Percentiles rank a stretch among this genome's conserved stretches.
Conservation (phyloP, 2,113 vertebrate species). For the Sorex fumeus region DNA sequence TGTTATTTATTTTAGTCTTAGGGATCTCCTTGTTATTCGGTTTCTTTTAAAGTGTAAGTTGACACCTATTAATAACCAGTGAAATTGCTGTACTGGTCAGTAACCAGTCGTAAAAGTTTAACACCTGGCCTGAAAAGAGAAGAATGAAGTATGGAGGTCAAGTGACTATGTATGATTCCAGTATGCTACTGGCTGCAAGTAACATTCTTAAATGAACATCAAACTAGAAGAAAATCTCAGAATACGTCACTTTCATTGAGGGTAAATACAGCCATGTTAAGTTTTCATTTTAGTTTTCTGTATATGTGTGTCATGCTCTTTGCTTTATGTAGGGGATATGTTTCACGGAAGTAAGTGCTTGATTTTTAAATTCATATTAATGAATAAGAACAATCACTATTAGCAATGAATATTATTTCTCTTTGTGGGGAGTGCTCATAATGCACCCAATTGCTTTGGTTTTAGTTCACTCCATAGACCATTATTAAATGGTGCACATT, state of each 20-base stretch:
- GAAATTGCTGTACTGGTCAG: neutral
- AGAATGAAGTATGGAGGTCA: too few relatives aligned
- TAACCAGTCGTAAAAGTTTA: neutral
- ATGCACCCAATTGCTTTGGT: neutral
- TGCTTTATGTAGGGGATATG: neutral
- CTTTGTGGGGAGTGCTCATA: neutral
- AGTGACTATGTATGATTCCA: neutral
- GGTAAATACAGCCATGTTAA: neutral
- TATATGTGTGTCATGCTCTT: neutral
- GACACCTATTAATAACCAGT: neutral
- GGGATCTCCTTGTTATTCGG: neutral
- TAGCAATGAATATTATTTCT: neutral
- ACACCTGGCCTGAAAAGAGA: neutral
- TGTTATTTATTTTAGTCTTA: neutral
- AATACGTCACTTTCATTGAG: neutral
- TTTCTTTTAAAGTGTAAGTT: neutral
- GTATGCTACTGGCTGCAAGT: neutral
- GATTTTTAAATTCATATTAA: conserved; percentile 5
- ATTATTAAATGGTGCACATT: neutral
- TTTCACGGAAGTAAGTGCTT: neutral
- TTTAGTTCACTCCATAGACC: neutral
- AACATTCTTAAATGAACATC: conserved; percentile 5
- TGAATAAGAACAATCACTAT: too few relatives aligned
- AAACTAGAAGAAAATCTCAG: neutral
- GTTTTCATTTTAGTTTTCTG: conserved; percentile 1